Percentiles rank a stretch among this genome's conserved stretches.
Evolutionary conservation across 2,797 vertebrate species (phyloP).

Genomic region (Sebastolobus altivelis): DNA sequence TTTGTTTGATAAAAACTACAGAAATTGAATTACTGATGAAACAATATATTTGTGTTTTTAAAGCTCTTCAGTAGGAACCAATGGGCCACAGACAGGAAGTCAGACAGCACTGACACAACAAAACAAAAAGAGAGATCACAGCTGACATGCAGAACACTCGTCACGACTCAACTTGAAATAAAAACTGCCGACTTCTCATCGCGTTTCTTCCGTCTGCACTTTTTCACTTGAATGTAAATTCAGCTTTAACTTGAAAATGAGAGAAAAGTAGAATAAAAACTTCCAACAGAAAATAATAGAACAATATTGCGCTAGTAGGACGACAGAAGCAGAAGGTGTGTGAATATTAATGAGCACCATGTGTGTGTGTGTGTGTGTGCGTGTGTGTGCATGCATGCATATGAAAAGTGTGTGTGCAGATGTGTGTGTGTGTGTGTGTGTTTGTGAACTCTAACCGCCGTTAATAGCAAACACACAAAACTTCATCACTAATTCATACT

Average conservation of each 20-base stretch:
- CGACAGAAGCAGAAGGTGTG: neutral
- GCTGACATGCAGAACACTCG: neutral
- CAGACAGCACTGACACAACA: neutral
- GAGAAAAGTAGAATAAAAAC: neutral
- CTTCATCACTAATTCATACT: conserved; percentile 74
- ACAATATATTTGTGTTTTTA: rapidly evolving
- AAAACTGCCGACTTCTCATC: neutral
- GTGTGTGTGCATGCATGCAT: conserved; percentile 27
- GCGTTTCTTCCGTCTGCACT: too few species aligned
- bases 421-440: conserved; percentile 36
- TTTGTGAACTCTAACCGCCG: conserved; percentile 37
- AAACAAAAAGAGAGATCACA: neutral
- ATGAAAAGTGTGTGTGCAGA: conserved; percentile 21
- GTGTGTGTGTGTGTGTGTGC: conserved; percentile 14
- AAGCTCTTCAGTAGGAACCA: neutral
- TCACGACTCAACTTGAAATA: neutral
- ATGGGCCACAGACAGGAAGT: conserved; percentile 9
- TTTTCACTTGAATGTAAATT: neutral
- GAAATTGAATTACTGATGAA: rapidly evolving
- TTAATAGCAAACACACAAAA: conserved; percentile 67
- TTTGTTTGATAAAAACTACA: neutral
- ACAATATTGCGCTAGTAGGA: neutral
- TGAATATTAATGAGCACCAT: conserved; percentile 38
- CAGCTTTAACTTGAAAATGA: neutral
- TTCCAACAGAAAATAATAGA: neutral